Conservation (phyloP, 2,888 invertebrate species). For the Hydrotaea diabolus region DNA sequence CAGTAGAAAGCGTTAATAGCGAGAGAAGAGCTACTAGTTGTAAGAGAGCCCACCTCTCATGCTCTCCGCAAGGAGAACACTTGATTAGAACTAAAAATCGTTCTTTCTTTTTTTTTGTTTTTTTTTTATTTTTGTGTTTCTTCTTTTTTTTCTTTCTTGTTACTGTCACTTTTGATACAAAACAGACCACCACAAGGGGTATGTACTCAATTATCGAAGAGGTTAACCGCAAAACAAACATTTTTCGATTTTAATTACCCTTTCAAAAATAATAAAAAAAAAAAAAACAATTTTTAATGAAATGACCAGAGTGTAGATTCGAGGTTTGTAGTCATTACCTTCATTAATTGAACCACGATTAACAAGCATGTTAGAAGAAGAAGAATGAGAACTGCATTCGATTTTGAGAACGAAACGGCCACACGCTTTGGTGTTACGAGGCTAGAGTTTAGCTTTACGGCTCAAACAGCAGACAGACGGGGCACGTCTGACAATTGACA, state of each 20-base stretch:
- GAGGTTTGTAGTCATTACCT: slow-evolving; percentile 67
- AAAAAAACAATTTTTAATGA: neutral
- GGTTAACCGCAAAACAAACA: slow-evolving; percentile 13
- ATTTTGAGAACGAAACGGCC: slow-evolving; percentile 4
- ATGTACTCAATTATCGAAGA: slow-evolving; percentile 30
- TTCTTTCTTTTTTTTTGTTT: too few relatives aligned
- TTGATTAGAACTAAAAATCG: slow-evolving; percentile 24
- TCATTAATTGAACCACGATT: slow-evolving; percentile 70
- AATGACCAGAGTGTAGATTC: too few relatives aligned
- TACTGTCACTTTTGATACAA: slow-evolving; percentile 25
- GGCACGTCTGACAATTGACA: neutral
- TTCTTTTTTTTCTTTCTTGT: neutral
- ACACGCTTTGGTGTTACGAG: too few relatives aligned
- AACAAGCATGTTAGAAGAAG: slow-evolving; percentile 67
- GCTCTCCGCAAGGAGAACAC: slow-evolving; percentile 1
- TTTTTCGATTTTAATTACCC: neutral
- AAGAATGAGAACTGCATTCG: slow-evolving; percentile 42
- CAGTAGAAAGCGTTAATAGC: neutral
- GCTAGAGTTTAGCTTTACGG: too few relatives aligned
- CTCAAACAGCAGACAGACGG: too few relatives aligned
- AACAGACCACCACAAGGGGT: slow-evolving; percentile 5
- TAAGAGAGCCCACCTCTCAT: neutral
- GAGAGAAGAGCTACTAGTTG: neutral
- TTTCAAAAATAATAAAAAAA: neutral
- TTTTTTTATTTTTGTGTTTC: too few relatives aligned